Conservation (phyloP, 2,888 invertebrate genomes). For the Drosophila mimica region DNA sequence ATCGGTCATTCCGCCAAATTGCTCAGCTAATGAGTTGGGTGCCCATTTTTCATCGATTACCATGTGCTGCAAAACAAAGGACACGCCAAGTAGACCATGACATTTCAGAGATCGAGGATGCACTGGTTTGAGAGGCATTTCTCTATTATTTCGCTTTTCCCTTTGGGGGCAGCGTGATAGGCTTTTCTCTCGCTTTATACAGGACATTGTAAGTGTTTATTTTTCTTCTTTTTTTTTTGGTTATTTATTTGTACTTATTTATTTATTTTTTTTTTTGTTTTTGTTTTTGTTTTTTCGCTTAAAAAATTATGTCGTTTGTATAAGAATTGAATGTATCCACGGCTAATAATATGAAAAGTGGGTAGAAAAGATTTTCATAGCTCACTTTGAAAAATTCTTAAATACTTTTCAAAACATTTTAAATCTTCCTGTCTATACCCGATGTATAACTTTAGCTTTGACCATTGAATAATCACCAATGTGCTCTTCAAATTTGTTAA, state of each 20-base stretch:
- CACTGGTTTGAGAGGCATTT: constrained; percentile 70
- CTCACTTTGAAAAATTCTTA: background rate
- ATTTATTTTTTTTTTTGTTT: background rate
- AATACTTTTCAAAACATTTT: background rate
- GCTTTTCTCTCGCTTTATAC: constrained; percentile 17
- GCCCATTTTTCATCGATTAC: constrained; percentile 82
- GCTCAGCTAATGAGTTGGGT: constrained; percentile 69
- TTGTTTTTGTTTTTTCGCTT: background rate
- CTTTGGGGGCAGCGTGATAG: constrained; percentile 6
- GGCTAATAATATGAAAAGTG: accelerated
- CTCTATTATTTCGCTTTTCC: constrained; percentile 29
- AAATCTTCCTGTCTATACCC: background rate
- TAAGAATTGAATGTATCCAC: background rate
- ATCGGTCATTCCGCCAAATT: constrained; percentile 79
- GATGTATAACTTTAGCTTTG: background rate
- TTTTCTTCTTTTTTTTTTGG: background rate
- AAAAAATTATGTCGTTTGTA: constrained; percentile 19
- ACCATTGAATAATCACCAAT: background rate
- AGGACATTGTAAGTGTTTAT: constrained; percentile 28
- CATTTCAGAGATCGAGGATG: constrained; percentile 72
- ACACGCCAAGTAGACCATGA: constrained; percentile 82
- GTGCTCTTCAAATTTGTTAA: background rate
- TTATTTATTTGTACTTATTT: background rate
- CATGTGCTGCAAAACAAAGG: constrained; percentile 79
- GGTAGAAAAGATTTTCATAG: background rate